Evolutionary conservation across 2,113 vertebrate genomes (phyloP), one percentile per base, ranked within the genome.

Genomic region (Syngnathus typhle): DNA sequence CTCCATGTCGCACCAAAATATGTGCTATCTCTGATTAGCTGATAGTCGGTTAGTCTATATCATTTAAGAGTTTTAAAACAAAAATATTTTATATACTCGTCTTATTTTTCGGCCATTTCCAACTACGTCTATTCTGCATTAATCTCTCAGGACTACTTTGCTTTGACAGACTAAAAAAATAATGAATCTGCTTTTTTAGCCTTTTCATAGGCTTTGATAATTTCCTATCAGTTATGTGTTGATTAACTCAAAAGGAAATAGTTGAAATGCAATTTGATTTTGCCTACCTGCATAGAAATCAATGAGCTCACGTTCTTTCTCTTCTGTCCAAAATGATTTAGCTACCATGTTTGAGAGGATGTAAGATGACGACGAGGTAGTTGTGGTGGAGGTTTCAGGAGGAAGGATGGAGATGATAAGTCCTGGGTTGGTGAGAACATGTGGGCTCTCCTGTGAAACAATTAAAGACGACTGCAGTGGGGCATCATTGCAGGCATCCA

Each of bases 251-350:
- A 5, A 3, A 49, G 5, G 13, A 10, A 21, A 52, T 21, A 18
- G 6, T 52, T 19, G 8, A 12, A 23, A 27, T 43, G 15, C 43
- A 19, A 21, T 19, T 41, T 10, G 10, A 63, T 36, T 60, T 58
- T 49, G 2, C 38, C 74, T 70, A 85, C 85, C 83, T 1, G 73
- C 65, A 54, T 84, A 87, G 59, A 85, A 87, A 7, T 70, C 64
- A n/a, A 87, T 85, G 0, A 87, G 69, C 0, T 32, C 68, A 0
- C 76, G 74, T 47, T 87, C 85, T 43, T 65, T 70, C 23, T 87
- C 82, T 6, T 84, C 85, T 0, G 83, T 87, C 85, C 85, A 87
- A 60, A 37, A 72, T 47, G 74, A 77, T 65, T 79, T 85, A 2
- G 71, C 56, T 65, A 56, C 41, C 37, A 55, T 15, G 72, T 55